Evolutionary conservation across 2,113 vertebrate genomes (phyloP), one percentile per base, ranked within the genome.

Genomic region (Helogale parvula): DNA sequence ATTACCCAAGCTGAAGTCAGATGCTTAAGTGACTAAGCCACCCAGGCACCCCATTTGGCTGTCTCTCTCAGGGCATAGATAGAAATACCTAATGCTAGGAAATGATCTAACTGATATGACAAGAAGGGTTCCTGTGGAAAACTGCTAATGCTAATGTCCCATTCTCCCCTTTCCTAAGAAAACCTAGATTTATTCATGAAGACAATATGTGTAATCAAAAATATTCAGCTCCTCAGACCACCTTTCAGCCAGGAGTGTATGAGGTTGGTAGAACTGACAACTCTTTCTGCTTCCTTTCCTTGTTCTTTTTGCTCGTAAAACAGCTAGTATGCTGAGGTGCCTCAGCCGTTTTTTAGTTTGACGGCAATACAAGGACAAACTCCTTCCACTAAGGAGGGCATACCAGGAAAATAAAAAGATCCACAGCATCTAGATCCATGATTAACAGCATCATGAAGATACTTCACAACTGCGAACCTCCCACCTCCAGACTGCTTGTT

Each of bases 261-360:
- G 5, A 41, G n/a, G 15, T 27, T 14, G 0, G 38, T 1, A 27
- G 29, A 52, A 52, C 12, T 63, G 15, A 1, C 31, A 31, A 0
- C 25, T 1, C 15, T 60, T 87, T 33, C 25, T 60, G 12, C 27
- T 45, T 47, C 23, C 74, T 45, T 47, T 52, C 17, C 50, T 89
- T 92, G 69, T 23, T 12, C 1, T n/a, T 47, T 38, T n/a, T 35
- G 25, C 3, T 92, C 80, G 10, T 9, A 88, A 93, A 88, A 52
- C 10, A 41, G 4, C 33, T 12, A 27, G 27, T 21, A 11, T 35
- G 15, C 35, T 66, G 3, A 60, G 35, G 80, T 74, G 8, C 9
- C 11, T 76, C 35, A 8, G 7, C 4, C 15, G 23, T 72, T 66
- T 89, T 74, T 27, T 52, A 33, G 80, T 74, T 74, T 50, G 38